phyloP scores from a whole-genome alignment of 2,113 vertebrate species.

The Hypocryptadius cinnamomeus region DNA sequence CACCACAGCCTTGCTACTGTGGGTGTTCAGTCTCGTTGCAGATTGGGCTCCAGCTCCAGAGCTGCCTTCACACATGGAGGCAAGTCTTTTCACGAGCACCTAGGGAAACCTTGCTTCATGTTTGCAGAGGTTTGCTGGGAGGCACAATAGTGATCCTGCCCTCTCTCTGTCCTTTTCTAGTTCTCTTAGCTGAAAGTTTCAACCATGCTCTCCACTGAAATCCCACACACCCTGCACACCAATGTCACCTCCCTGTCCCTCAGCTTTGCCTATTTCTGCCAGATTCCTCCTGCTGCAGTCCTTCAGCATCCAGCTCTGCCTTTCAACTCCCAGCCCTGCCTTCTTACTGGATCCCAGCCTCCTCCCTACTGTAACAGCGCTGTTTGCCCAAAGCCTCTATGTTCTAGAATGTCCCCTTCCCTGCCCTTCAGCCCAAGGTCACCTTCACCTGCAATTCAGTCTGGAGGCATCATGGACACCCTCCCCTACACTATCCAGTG shows the following conservation, averaged over 20 bases:
- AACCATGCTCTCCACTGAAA: background rate
- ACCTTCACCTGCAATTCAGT: background rate
- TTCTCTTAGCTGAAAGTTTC: background rate
- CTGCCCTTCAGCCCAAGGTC: background rate
- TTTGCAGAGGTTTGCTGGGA: background rate
- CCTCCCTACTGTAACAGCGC: background rate
- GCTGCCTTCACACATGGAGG: background rate
- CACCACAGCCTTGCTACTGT: background rate
- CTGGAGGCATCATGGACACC: background rate
- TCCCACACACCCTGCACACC: background rate
- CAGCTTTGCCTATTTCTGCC: background rate
- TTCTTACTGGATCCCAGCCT: background rate
- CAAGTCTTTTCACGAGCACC: accelerated
- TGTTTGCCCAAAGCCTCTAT: background rate
- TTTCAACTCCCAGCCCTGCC: background rate
- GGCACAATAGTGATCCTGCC: background rate
- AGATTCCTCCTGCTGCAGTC: background rate
- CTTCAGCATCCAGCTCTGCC: background rate
- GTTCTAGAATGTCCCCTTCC: background rate
- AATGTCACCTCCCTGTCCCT: background rate
- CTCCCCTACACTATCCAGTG: background rate
- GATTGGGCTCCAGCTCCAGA: background rate
- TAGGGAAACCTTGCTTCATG: background rate
- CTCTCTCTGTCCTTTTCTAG: background rate
- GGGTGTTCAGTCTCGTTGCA: background rate